phyloP scores from a whole-genome alignment of 2,113 vertebrate genomes.

The Sarotherodon lohbergeri region DNA sequence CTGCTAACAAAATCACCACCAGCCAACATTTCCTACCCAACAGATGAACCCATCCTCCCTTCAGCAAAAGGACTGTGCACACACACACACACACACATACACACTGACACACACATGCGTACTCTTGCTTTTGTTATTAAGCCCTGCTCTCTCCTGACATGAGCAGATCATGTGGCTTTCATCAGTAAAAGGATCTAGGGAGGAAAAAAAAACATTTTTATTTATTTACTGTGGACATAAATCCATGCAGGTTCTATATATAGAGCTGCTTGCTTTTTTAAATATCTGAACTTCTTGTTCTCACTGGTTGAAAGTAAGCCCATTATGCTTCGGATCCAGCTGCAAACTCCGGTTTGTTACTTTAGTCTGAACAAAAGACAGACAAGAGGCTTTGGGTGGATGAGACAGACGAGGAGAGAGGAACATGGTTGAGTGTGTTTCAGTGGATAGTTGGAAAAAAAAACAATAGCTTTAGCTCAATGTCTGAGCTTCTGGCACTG shows the following conservation, averaged over 20 bases:
- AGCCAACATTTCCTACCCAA: conserved; percentile 38
- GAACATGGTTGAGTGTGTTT: background rate
- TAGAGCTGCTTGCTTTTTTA: conserved; percentile 47
- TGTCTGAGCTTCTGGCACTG: background rate
- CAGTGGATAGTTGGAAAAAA: background rate
- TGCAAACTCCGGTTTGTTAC: conserved; percentile 5
- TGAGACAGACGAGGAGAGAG: background rate
- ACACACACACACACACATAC: background rate
- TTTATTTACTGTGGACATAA: conserved; percentile 19
- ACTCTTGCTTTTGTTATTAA: conserved; percentile 40
- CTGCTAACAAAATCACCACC: conserved; percentile 52
- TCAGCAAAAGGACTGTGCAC: background rate
- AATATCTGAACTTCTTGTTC: conserved; percentile 47
- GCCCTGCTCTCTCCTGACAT: conserved; percentile 48
- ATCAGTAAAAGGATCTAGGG: conserved; percentile 45
- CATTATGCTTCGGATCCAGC: conserved; percentile 21
- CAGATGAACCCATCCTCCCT: conserved; percentile 23
- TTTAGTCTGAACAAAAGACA: conserved; percentile 1
- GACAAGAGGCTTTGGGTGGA: background rate
- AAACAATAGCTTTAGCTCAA: background rate
- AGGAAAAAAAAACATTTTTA: conserved; percentile 7
- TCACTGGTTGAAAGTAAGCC: conserved; percentile 13
- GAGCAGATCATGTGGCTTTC: conserved; percentile 62
- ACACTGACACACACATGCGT: background rate
- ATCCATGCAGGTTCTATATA: conserved; percentile 52